Conservation (phyloP, 2,888 invertebrate species). For the Danaus chrysippus region DNA sequence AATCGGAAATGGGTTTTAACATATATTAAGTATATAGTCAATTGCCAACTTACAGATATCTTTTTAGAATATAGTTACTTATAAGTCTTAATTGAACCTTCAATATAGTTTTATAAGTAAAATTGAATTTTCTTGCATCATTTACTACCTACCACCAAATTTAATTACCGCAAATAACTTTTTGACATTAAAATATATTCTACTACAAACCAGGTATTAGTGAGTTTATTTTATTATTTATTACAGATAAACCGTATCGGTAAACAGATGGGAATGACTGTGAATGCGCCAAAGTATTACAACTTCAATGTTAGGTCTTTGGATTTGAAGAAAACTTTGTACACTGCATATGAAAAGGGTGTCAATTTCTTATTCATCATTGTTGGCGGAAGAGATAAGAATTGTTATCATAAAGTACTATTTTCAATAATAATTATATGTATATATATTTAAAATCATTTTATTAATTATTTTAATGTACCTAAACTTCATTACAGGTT, state of each 20-base stretch:
- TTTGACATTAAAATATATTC: no score
- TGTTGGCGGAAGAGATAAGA: constrained; percentile 65
- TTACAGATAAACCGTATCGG: constrained; percentile 53
- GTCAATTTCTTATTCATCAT: constrained; percentile 81
- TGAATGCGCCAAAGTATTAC: constrained; percentile 41
- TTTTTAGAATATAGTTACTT: no score
- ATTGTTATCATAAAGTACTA: constrained; percentile 68
- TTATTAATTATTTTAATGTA: not conserved
- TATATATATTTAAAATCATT: not conserved
- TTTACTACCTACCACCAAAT: no score
- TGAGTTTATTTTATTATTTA: constrained; percentile 1
- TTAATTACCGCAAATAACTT: no score
- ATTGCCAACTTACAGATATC: no score
- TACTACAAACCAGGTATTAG: no score
- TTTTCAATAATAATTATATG: constrained; percentile 6
- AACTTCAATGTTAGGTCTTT: constrained; percentile 43
- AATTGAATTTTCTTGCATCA: no score
- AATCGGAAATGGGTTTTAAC: no score
- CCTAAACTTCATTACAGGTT: constrained; percentile 56
- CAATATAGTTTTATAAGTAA: no score
- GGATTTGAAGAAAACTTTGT: constrained; percentile 41
- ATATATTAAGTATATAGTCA: no score
- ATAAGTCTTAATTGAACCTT: no score
- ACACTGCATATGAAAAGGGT: constrained; percentile 40
- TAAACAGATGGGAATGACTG: constrained; percentile 54